Base-by-base conservation (phyloP, 2,113 vertebrate genomes). In the Todiramphus chloris region DNA sequence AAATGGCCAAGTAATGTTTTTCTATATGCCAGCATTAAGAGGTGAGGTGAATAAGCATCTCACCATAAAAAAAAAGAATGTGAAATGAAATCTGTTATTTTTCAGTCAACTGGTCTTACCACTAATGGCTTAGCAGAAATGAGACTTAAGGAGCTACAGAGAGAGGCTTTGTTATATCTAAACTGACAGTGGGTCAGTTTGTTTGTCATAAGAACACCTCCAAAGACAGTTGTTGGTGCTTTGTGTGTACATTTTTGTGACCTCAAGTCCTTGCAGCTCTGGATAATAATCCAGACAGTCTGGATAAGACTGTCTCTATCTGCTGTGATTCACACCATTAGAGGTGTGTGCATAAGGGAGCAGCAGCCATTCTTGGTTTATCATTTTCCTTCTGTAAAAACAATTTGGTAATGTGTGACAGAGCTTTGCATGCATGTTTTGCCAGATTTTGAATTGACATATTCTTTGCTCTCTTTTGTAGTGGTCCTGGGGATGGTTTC, bases 401-500 rank as follows among this genome's bases (percentile, higher is more conserved):
- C 44, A 43, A 51, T n/a, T 30, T 70, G 19, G 17, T 86, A 82
- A 58, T 48, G 24, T 28, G 6, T 62, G 17, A 14, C 9, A 50
- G 72, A 79, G 7, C 19, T 88, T 74, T 87, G 15, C 68, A 16
- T 63, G 66, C 50, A 35, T 87, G 23, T 89, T 91, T 84, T 64
- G 14, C 48, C 31, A 50, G 58, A 77, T 19, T 76, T 64, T 2
- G 4, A 51, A 51, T 85, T 80, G 39, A 51, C 28, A 17, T 13
- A 14, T 67, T 64, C 46, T 94, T 92, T 94, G 70, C 31, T 95
- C 2, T 97, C 25, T 59, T 80, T 56, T 89, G 16, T 91, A 99
- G 99, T 72, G 99, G 99, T 89, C 98, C 99, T 18, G 99, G 99
- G 11, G 99, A 99, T 84, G 99, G 99, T 83, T 99, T 99, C 98